Conservation (phyloP, 2,888 invertebrate species). For the Sericinus montela region DNA sequence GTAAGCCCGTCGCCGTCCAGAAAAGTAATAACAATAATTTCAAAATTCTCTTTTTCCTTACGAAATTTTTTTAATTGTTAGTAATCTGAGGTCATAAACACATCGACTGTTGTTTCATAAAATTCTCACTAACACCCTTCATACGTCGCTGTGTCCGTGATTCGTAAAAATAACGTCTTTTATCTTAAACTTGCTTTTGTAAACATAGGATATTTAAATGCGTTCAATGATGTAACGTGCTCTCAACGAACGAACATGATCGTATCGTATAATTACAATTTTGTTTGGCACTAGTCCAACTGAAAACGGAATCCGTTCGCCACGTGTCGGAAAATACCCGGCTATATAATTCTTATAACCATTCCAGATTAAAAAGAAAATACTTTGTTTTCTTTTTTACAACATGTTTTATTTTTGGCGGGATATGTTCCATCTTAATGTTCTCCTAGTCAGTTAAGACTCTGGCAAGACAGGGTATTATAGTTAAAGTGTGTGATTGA, state of each 20-base stretch:
- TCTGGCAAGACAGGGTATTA: too few species aligned
- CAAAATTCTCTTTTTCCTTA: too few species aligned
- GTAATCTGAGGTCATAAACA: too few species aligned
- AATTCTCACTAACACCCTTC: background rate
- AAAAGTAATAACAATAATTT: too few species aligned
- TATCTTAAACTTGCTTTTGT: constrained; percentile 2
- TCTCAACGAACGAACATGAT: constrained; percentile 14
- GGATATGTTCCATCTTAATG: too few species aligned
- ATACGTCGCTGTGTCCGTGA: background rate
- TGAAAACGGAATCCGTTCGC: constrained; percentile 27
- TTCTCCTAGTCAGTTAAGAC: too few species aligned
- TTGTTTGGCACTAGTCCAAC: constrained; percentile 37
- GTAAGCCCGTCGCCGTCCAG: too few species aligned
- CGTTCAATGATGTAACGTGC: constrained; percentile 13
- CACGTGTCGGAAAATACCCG: constrained; percentile 40
- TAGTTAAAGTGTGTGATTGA: too few species aligned
- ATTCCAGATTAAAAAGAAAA: constrained; percentile 1
- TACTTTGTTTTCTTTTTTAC: too few species aligned
- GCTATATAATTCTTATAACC: constrained; percentile 15
- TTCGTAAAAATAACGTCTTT: constrained; percentile 2
- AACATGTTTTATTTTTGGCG: too few species aligned
- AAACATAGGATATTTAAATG: constrained; percentile 14
- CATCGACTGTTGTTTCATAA: too few species aligned
- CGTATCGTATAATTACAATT: constrained; percentile 28
- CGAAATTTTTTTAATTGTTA: too few species aligned